Base-by-base conservation (phyloP, 2,113 vertebrate species). In the Ibidorhyncha struthersii region DNA sequence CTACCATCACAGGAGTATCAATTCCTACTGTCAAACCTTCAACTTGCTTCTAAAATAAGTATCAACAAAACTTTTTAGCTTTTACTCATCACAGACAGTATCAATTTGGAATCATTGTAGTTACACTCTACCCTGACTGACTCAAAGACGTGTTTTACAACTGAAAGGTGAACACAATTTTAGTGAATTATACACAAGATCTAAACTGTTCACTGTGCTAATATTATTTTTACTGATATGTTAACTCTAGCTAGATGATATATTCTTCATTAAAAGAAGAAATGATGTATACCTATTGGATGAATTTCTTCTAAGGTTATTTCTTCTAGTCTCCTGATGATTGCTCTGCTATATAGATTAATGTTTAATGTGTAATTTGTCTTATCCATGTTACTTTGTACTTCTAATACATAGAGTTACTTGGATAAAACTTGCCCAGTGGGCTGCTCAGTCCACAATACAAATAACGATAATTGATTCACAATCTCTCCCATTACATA, bases 331-430 rank as follows among this genome's bases (percentile, higher is more conserved):
- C 22, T 93, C 61, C 77, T 27, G 55, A 77, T 92, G 63, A 90
- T 82, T 91, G 78, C 56, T 95, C 34, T 69, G 56, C 73, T 91
- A 34, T 87, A 74, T 12, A 87, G 81, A 94, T 89, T 91, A 94
- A 94, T 69, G 70, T 93, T 95, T 91, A 94, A 94, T 63, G 25
- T 63, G 65, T 12, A 63, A 94, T 89, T 96, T 89, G 26, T 71
- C 73, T 96, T 96, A 96, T 85, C 86, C 8, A 2, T 79, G 84
- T 94, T 96, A 93, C 89, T 95, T 95, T 91, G 70, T 69, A 93
- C 89, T 96, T 79, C 32, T 95, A 34, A 78, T 40, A 38, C 43
- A 86, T 5, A 5, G 47, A 94, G 52, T 52, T 79, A 49, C 49
- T 61, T 53, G 86, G 63, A 96, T 96, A 84, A 87, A 95, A 94